A percentile compares a stretch with the other conserved stretches of the same genome.
Conservation (phyloP, 2,888 invertebrate species). For the Cephonodes hylas region DNA sequence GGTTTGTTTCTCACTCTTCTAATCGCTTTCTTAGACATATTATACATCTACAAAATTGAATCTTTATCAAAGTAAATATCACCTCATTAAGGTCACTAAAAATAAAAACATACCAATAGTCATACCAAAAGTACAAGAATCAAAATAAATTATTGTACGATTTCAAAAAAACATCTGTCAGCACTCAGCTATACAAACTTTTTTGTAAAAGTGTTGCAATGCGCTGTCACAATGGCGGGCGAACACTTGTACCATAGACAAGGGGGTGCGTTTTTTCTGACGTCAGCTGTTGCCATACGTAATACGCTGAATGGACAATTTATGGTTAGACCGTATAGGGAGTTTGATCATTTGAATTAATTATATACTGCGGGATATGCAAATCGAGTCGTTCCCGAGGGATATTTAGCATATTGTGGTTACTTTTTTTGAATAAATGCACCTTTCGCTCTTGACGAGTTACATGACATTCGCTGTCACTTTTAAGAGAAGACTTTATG, state of each 20-base stretch:
- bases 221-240: slow-evolving; percentile 25
- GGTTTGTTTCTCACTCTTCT: too few relatives aligned
- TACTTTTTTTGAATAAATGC: background rate
- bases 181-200: slow-evolving; percentile 14
- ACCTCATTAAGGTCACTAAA: too few relatives aligned
- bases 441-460: slow-evolving; percentile 1
- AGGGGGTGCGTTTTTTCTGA: slow-evolving; percentile 54
- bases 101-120: too few relatives aligned
- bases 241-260: slow-evolving; percentile 41
- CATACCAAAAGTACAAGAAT: too few relatives aligned
- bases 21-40: too few relatives aligned
- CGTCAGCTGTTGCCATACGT: slow-evolving; percentile 67
- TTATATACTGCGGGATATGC: background rate
- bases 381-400: background rate
- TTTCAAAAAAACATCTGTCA: slow-evolving; percentile 6
- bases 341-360: slow-evolving; percentile 7
- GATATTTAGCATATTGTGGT: background rate
- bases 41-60: too few relatives aligned
- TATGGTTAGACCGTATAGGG: slow-evolving; percentile 39
- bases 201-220: slow-evolving; percentile 18
- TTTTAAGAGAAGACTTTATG: too few relatives aligned
- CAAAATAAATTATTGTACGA: background rate
- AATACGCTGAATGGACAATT: slow-evolving; percentile 35
- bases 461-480: background rate
- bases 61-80: too few relatives aligned